Evolutionary conservation across 2,797 vertebrate species (phyloP), one percentile per base, ranked within the genome.

Genomic region (Bradypodion pumilum): DNA sequence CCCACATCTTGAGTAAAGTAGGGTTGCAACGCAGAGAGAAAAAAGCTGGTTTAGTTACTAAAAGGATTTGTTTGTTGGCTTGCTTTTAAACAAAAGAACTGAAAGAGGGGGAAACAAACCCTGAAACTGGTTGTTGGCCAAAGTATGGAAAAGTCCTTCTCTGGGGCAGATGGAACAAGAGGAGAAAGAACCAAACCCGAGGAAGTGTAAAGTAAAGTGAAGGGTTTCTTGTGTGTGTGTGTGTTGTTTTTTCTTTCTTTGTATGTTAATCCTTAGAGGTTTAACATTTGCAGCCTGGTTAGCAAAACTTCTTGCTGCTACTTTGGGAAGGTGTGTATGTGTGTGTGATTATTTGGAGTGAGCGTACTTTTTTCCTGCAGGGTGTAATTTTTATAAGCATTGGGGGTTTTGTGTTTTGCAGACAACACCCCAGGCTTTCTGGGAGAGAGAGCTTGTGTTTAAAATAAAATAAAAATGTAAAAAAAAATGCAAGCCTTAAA

Each of bases 401-500:
- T 78, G 44, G 78, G 82, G 66, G 66, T 81, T 84, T 87, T 80
- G 77, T 87, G 86, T 80, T 87, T 81, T 84, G 78, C 78, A 81
- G 78, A 77, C 86, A 84, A 87, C 74, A 81, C 74, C 82, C 82
- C 82, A 78, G 78, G 78, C 78, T 87, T 81, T 84, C 82, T 84
- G 74, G 82, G 37, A 76, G 78, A 76, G 78, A 84, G 74, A 40
- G 66, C 73, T 84, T 84, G 78, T 65, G 46, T 80, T 84, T 81
- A 84, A 86, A 81, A 87, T 87, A 87, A 87, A 87, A 73, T 81
- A 77, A 76, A 87, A 81, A 80, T 87, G 72, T 90, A 87, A 81
- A 80, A 87, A 72, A 90, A 85, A 84, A 92, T 91, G 92, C 88
- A 82, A 87, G 88, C 91, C 93, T 92, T 92, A 92, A 92, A 92